Evolutionary conservation across 2,888 invertebrate species (phyloP).

Genomic region (Lepas anatifera): DNA sequence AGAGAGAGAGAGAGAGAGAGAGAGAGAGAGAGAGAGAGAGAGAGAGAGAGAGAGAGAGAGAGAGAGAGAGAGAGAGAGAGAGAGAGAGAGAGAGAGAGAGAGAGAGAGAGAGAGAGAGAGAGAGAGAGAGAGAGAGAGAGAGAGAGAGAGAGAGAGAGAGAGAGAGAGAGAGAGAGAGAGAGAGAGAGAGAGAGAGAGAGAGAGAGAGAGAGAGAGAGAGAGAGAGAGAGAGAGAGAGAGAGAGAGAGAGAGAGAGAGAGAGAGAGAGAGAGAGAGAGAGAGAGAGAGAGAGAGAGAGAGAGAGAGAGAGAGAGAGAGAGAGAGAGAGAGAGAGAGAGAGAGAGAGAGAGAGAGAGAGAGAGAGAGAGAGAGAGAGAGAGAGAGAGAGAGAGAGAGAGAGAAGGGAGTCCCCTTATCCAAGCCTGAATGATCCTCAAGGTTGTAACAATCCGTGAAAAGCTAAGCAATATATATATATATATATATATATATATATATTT

Average conservation of each 20-base stretch:
- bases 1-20: slow-evolving; percentile 14
- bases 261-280: not conserved
- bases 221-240: not conserved
- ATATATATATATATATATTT: slow-evolving; percentile 12
- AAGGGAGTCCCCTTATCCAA: no score
- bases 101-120: slow-evolving; percentile 17
- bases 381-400: not conserved
- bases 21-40: slow-evolving; percentile 19
- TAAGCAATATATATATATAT: slow-evolving; percentile 15
- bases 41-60: slow-evolving; percentile 18
- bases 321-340: not conserved
- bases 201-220: not conserved
- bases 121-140: slow-evolving; percentile 14
- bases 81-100: slow-evolving; percentile 17
- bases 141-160: not conserved
- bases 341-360: not conserved
- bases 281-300: slow-evolving; percentile 5
- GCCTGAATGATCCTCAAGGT: no score
- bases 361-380: no score
- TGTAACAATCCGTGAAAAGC: no score
- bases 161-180: slow-evolving; percentile 1
- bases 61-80: slow-evolving; percentile 19
- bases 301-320: slow-evolving; percentile 4
- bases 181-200: not conserved
- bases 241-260: not conserved